phyloP scores from a whole-genome alignment of 2,113 vertebrate species.

The Hyperoodon ampullatus region DNA sequence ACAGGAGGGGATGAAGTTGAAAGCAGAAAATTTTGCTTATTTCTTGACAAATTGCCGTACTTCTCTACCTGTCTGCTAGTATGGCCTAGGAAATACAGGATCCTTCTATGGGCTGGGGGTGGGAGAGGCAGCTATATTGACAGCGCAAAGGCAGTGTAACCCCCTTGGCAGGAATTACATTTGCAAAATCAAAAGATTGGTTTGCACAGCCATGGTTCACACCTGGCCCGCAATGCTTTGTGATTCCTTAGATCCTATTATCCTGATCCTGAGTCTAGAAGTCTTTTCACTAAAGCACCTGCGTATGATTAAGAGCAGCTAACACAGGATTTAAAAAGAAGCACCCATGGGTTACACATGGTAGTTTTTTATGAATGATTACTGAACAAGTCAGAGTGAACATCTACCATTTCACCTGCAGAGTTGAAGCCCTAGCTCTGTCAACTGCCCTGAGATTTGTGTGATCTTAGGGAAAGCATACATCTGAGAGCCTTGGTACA shows the following conservation, averaged over 20 bases:
- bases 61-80: background rate
- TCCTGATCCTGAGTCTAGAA: background rate
- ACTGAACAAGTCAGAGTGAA: background rate
- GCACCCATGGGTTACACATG: constrained; percentile 56
- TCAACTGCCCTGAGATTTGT: background rate
- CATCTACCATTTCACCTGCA: background rate
- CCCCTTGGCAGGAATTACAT: background rate
- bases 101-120: background rate
- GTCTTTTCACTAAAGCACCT: background rate
- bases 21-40: background rate
- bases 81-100: background rate
- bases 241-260: background rate
- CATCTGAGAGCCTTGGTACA: background rate
- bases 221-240: background rate
- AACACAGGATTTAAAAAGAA: constrained; percentile 50
- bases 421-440: background rate
- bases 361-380: constrained; percentile 42
- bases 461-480: background rate
- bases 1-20: background rate
- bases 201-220: background rate
- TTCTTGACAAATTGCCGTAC: background rate
- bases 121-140: background rate
- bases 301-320: background rate
- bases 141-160: background rate
- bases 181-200: background rate